Percentiles rank a stretch among this genome's conserved stretches.
Evolutionary conservation across 2,113 vertebrate genomes (phyloP).

Genomic region (Lamprotornis superbus): DNA sequence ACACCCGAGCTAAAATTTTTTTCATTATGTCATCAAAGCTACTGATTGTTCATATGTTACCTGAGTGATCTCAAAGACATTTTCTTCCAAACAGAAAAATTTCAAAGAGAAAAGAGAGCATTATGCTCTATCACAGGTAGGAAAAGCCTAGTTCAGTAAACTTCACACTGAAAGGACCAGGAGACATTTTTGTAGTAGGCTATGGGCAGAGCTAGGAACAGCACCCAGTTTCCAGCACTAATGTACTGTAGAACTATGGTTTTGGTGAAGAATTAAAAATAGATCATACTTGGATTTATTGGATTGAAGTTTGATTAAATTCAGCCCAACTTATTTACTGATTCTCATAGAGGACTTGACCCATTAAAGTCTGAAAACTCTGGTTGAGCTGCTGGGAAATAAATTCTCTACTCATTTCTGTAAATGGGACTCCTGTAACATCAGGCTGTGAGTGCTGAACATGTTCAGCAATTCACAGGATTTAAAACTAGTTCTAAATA

Average conservation of each 20-base stretch:
- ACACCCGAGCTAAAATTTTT: not conserved
- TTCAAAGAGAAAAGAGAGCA: not conserved
- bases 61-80: not conserved
- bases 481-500: not conserved
- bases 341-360: not conserved
- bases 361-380: not conserved
- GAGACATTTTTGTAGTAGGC: rapidly evolving
- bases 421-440: not conserved
- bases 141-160: not conserved
- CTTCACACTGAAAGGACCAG: not conserved
- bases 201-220: not conserved
- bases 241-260: not conserved
- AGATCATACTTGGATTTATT: not conserved
- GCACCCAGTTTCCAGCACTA: not conserved
- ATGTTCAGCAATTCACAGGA: not conserved
- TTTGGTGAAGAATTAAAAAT: not conserved
- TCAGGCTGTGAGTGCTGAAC: not conserved
- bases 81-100: not conserved
- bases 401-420: not conserved
- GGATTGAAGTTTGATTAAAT: not conserved
- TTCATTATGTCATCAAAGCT: not conserved
- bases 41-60: not conserved
- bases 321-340: not conserved
- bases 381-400: not conserved
- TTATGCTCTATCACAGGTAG: not conserved